Evolutionary conservation across 1,140 invertebrate species (phyloP).

Genomic region (Nasonia longicornis): DNA sequence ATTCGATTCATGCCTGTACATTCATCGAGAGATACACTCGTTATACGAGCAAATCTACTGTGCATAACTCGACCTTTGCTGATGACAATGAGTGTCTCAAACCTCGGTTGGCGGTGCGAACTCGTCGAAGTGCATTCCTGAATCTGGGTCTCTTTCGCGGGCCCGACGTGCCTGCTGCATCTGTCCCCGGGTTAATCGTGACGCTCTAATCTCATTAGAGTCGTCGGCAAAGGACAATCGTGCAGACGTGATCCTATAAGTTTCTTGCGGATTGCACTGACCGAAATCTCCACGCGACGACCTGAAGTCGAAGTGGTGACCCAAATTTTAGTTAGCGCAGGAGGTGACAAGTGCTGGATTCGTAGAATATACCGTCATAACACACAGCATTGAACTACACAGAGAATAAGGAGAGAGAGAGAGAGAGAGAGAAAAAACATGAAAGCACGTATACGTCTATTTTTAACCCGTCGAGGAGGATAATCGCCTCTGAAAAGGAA

Average conservation of each 20-base stretch:
- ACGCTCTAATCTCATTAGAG: background rate
- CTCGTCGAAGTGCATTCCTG: background rate
- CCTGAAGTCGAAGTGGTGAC: background rate
- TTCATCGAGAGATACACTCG: too few relatives aligned
- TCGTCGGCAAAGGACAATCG: background rate
- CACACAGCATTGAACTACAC: too few relatives aligned
- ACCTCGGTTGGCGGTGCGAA: background rate
- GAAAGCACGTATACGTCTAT: background rate
- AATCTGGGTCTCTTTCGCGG: background rate
- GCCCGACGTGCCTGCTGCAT: background rate
- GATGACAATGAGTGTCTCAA: background rate
- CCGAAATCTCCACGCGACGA: too few relatives aligned
- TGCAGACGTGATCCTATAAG: too few relatives aligned
- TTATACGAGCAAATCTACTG: too few relatives aligned
- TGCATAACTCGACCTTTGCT: too few relatives aligned
- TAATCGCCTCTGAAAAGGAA: slow-evolving; percentile 13
- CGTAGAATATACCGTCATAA: too few relatives aligned
- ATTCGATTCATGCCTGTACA: too few relatives aligned
- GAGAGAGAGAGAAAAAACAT: background rate
- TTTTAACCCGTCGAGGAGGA: background rate
- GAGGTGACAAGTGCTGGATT: too few relatives aligned
- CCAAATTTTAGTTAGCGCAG: background rate
- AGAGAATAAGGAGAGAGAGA: background rate
- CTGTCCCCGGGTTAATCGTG: background rate
- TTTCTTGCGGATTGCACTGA: too few relatives aligned